Evolutionary conservation across 2,888 invertebrate genomes (phyloP).

Genomic region (Polydrusus tereticollis): DNA sequence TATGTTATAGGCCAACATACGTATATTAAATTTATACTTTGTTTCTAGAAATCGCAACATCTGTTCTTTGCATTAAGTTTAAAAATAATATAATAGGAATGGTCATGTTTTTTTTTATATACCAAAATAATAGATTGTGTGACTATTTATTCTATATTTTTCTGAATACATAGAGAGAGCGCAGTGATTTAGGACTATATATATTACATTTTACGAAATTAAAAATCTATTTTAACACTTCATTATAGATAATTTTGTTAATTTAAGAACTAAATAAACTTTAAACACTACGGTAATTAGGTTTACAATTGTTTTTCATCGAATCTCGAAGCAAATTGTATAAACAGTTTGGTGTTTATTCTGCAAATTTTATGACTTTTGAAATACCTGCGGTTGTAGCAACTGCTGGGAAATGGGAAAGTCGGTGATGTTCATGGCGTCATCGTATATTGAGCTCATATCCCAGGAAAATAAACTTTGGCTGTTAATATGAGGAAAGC

Average conservation of each 20-base stretch:
- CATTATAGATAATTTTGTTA: slow-evolving; percentile 14
- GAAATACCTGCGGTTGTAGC: slow-evolving; percentile 37
- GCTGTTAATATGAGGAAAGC: too few species aligned
- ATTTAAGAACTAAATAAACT: slow-evolving; percentile 44
- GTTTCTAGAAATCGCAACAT: slow-evolving; percentile 10
- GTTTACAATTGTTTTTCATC: slow-evolving; percentile 46
- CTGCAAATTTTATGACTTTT: slow-evolving; percentile 30
- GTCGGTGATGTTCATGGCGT: background rate
- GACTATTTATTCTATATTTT: too few species aligned
- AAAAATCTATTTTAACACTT: slow-evolving; percentile 16
- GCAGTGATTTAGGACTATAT: too few species aligned
- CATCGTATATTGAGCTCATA: background rate
- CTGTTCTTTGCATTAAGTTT: slow-evolving; percentile 4
- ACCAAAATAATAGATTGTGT: background rate
- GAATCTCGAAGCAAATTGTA: slow-evolving; percentile 33
- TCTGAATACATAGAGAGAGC: too few species aligned
- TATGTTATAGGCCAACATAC: slow-evolving; percentile 4
- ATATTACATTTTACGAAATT: background rate
- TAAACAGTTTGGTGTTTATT: slow-evolving; percentile 40
- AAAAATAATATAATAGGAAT: slow-evolving; percentile 2
- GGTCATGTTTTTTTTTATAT: background rate
- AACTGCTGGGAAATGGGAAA: slow-evolving; percentile 14
- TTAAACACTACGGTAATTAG: slow-evolving; percentile 37
- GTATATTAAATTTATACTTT: background rate
- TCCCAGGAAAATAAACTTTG: background rate